phyloP scores from a whole-genome alignment of 2,888 invertebrate species.

The Ennomos quercinarius region DNA sequence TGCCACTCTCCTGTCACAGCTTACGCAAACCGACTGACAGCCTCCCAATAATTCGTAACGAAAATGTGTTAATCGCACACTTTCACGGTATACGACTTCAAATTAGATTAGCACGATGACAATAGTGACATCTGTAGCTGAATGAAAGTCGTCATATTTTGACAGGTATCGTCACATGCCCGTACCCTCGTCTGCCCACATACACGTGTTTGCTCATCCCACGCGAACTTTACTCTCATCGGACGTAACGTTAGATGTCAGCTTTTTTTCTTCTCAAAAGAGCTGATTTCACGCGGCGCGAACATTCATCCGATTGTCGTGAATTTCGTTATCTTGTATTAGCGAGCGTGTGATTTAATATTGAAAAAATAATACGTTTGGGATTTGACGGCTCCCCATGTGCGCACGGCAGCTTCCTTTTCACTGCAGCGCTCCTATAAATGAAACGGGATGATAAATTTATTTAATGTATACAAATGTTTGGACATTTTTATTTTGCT shows the following conservation, averaged over 20 bases:
- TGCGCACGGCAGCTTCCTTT: conserved; percentile 82
- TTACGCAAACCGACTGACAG: conserved; percentile 83
- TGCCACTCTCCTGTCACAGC: conserved; percentile 84
- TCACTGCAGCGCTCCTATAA: conserved; percentile 71
- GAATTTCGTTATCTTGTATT: conserved; percentile 82
- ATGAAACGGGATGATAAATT: conserved; percentile 83
- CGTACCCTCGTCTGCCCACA: conserved; percentile 79
- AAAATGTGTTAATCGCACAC: conserved; percentile 85
- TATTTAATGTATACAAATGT: conserved; percentile 85
- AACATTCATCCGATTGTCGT: conserved; percentile 82
- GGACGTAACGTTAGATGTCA: conserved; percentile 58
- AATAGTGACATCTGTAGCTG: conserved; percentile 81
- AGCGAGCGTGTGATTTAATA: conserved; percentile 75
- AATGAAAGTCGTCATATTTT: conserved; percentile 82
- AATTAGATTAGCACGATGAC: conserved; percentile 82
- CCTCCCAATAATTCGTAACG: conserved; percentile 82
- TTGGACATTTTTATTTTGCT: conserved; percentile 85
- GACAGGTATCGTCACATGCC: conserved; percentile 79
- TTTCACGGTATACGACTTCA: conserved; percentile 78
- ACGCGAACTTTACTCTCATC: conserved; percentile 54
- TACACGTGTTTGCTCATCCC: conserved; percentile 78
- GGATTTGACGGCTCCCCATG: conserved; percentile 83
- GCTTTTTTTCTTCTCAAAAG: conserved; percentile 74
- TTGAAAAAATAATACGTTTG: conserved; percentile 84
- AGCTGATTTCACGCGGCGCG: conserved; percentile 84